A percentile compares a stretch with the other conserved stretches of the same genome.
These are phyloP conservation scores for Eucidaris tribuloides DNA, from an alignment of 35 echinoderm and acorn worm genomes.

Conservation along the genomic window DNA sequence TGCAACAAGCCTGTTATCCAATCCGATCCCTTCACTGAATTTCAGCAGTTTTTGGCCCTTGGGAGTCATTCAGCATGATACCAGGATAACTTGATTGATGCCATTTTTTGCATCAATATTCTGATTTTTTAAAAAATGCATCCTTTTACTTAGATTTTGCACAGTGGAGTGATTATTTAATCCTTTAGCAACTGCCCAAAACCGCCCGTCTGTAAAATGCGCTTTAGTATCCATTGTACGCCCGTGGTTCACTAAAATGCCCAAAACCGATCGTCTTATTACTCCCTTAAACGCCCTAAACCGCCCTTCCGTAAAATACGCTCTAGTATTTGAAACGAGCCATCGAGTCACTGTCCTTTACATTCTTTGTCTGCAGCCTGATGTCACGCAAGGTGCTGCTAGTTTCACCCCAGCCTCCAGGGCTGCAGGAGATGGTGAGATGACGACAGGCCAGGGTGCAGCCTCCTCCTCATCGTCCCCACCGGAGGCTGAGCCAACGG, in stretches of 20 bases:
- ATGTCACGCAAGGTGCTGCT: constrained; percentile 3
- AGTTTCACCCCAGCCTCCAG: background rate
- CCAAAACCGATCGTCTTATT: background rate
- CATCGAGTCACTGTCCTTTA: no score
- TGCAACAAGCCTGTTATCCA: no score
- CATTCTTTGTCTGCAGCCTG: no score
- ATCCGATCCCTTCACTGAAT: background rate
- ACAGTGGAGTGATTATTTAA: background rate
- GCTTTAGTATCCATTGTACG: background rate
- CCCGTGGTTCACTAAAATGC: background rate
- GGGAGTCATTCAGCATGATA: background rate
- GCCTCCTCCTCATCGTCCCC: no score
- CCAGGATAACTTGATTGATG: background rate
- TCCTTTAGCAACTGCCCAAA: no score
- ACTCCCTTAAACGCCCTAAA: background rate
- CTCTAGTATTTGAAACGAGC: no score
- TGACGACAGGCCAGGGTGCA: no score
- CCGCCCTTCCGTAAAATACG: background rate
- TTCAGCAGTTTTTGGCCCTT: background rate
- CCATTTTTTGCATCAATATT: background rate
- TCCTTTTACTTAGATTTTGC: background rate
- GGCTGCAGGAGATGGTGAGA: constrained; percentile 18
- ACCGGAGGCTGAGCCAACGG: constrained; percentile 10
- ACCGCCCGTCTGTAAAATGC: background rate
- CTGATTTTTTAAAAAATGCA: background rate